Evolutionary conservation across 2,888 invertebrate species (phyloP).

Genomic region (Dione vanillae): DNA sequence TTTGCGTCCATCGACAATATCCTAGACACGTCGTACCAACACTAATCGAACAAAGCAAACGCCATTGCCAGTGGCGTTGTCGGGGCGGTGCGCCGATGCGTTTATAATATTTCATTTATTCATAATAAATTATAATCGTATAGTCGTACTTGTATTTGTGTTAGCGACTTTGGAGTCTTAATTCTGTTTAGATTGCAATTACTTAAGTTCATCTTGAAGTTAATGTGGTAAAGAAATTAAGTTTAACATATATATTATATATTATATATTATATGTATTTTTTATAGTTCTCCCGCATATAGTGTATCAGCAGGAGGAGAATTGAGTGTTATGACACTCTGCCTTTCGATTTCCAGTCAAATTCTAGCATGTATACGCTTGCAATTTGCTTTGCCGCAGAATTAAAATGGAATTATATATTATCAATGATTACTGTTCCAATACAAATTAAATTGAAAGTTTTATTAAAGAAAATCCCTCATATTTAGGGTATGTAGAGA

Average conservation of each 20-base stretch:
- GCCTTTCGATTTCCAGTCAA: background rate
- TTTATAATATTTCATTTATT: conserved; percentile 85
- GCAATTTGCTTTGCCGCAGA: too few relatives aligned
- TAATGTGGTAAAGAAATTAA: background rate
- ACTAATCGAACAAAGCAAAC: conserved; percentile 78
- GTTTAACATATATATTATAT: too few relatives aligned
- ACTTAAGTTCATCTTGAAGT: conserved; percentile 10
- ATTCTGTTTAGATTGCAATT: conserved; percentile 59
- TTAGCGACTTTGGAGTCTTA: conserved; percentile 60
- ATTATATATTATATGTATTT: too few relatives aligned
- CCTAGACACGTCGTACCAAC: conserved; percentile 51
- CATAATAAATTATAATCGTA: conserved; percentile 84
- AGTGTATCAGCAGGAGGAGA: too few relatives aligned
- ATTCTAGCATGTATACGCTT: too few relatives aligned
- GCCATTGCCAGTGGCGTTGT: conserved; percentile 83
- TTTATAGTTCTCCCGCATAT: too few relatives aligned
- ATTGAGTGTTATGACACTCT: background rate
- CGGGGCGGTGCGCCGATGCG: conserved; percentile 82
- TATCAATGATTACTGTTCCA: too few relatives aligned
- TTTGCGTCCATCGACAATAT: conserved; percentile 35
- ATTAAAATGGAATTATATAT: too few relatives aligned
- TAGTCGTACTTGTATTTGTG: conserved; percentile 47
- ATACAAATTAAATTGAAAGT: too few relatives aligned
- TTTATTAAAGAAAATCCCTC: too few relatives aligned
- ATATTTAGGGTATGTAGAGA: too few relatives aligned